phyloP scores from a whole-genome alignment of 2,797 vertebrate species.

The Galago senegalensis region DNA sequence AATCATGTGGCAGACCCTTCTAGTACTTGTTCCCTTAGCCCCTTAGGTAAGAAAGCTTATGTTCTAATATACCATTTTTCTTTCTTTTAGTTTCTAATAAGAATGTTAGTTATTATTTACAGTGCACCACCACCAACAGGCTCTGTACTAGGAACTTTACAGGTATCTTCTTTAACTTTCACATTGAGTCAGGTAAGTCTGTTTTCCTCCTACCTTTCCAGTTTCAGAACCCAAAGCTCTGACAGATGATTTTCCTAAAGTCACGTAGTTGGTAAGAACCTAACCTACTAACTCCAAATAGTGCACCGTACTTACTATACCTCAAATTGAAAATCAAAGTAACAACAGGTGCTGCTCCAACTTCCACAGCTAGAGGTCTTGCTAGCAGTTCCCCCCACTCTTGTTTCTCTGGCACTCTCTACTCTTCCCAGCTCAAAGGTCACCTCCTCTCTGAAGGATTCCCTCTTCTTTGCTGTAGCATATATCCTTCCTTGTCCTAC shows the following conservation, averaged over 20 bases:
- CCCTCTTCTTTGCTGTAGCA: background rate
- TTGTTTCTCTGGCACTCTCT: background rate
- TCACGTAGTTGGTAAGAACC: background rate
- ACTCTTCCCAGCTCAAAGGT: background rate
- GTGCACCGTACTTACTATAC: background rate
- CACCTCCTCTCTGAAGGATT: background rate
- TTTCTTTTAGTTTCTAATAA: slow-evolving; percentile 8
- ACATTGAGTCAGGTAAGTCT: background rate
- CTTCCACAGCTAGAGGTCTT: background rate
- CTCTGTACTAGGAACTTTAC: background rate
- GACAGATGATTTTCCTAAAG: slow-evolving; percentile 47
- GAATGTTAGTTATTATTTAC: slow-evolving; percentile 12
- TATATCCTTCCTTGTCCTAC: background rate
- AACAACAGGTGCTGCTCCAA: background rate
- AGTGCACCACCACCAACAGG: background rate
- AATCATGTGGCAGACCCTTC: background rate
- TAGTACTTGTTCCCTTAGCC: background rate
- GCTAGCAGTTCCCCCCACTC: background rate
- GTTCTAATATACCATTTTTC: background rate
- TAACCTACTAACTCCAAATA: slow-evolving; percentile 14
- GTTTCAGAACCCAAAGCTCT: slow-evolving; percentile 50
- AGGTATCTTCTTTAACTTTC: slow-evolving; percentile 27
- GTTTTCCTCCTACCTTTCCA: slow-evolving; percentile 13
- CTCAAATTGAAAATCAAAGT: background rate
- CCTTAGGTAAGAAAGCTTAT: slow-evolving; percentile 30